Percentiles rank a stretch among this genome's conserved stretches.
These are phyloP conservation scores for Nipponacmea schrenckii DNA, from an alignment of 2,888 invertebrate species.

Conservation along the genomic window DNA sequence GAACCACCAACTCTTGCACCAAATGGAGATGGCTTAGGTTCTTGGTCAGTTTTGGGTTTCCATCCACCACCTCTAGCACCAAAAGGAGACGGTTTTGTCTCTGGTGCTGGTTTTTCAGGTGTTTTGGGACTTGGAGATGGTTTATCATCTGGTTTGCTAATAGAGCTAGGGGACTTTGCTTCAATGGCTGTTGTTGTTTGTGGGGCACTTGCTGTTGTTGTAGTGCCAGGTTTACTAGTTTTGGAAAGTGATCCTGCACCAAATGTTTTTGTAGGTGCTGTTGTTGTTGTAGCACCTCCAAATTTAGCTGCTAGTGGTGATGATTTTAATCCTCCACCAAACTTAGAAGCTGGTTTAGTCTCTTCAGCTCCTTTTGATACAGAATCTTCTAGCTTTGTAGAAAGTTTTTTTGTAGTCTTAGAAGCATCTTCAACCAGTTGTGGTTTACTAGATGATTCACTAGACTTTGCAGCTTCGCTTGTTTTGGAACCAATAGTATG, in stretches of 20 bases:
- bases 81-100: background rate
- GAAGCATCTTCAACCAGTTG: too few relatives aligned
- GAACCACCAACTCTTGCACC: background rate
- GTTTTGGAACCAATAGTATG: too few relatives aligned
- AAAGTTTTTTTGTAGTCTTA: too few relatives aligned
- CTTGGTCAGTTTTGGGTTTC: background rate
- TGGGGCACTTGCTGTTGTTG: too few relatives aligned
- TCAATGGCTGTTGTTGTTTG: too few relatives aligned
- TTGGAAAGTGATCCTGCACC: slow-evolving; percentile 8
- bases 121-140: slow-evolving; percentile 2
- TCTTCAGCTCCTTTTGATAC: too few relatives aligned
- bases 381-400: too few relatives aligned
- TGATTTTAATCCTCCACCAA: too few relatives aligned
- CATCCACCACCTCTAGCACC: background rate
- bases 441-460: too few relatives aligned
- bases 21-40: slow-evolving; percentile 13
- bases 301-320: background rate
- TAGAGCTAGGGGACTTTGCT: background rate
- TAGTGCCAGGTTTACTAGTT: background rate
- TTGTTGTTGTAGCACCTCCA: slow-evolving; percentile 1
- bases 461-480: too few relatives aligned
- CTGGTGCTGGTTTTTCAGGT: background rate
- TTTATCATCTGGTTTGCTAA: background rate
- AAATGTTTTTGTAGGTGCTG: background rate
- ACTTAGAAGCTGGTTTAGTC: too few relatives aligned